Base-by-base conservation (phyloP, 2,113 vertebrate species). In the Empidonax alnorum region DNA sequence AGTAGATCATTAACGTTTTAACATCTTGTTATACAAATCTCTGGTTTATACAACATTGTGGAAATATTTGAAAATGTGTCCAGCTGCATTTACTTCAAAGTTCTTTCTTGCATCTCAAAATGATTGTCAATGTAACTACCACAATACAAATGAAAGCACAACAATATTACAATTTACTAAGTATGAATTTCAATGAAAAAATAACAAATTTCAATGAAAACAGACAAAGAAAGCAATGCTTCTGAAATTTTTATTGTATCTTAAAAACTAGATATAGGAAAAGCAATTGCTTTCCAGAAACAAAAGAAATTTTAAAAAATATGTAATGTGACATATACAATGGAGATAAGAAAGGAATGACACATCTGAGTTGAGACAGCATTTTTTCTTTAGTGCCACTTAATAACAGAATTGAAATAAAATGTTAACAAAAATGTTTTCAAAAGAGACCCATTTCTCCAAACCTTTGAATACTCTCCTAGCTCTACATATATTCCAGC, bases 31-130 rank as follows among this genome's bases (percentile, higher is more conserved):
- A 50, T 90, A 37, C 20, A 95, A 84, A 90, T 69, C 31, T 66
- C 8, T 18, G 52, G 3, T 66, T 79, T 94, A 66, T 78, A 71
- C 5, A 80, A 2, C 14, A 65, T 21, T 83, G 20, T 25, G 30
- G 73, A 93, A 93, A 41, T 37, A 68, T 41, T 82, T 87, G n/a
- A 75, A 84, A 87, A 47, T 56, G 14, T 69, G 39, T 52, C 55
- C 53, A 86, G 27, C 37, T 87, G 65, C 46, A 63, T 61, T 72
- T 94, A 84, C 49, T 66, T 74, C 42, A 84, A 66, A 55, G 12
- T 10, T 86, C 11, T 14, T 82, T 63, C 94, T 69, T 58, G 5
- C 33, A n/a, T 76, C 55, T 95, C 3, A 7, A 23, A 69, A 63
- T 9, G 27, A 23, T 73, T 12, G 1, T 67, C n/a, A 76, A 7